Percentiles rank a stretch among this genome's conserved stretches.
These are phyloP conservation scores for Heterodera filipjevi DNA, from an alignment of 2,888 invertebrate species.

Conservation along the genomic window DNA sequence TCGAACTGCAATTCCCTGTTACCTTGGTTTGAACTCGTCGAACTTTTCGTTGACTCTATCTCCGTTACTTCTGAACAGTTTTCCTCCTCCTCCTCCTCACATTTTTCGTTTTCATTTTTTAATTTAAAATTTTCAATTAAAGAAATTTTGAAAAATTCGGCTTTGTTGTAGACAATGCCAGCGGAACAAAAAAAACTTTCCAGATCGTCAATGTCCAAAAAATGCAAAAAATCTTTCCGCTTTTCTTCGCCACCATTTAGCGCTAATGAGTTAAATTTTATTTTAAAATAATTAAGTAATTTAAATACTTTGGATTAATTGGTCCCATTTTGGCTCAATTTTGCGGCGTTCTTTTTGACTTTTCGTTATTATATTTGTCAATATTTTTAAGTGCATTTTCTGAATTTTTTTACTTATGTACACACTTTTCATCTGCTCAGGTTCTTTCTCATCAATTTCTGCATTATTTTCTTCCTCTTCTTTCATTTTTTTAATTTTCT, in stretches of 20 bases:
- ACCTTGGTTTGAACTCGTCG: too few relatives aligned
- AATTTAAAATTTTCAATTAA: not conserved
- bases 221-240: not conserved
- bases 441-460: not conserved
- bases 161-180: not conserved
- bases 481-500: not conserved
- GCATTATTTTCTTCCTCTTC: not conserved
- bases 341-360: not conserved
- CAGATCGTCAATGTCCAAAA: not conserved
- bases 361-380: not conserved
- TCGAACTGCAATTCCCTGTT: too few relatives aligned
- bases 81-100: not conserved
- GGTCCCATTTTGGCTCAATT: not conserved
- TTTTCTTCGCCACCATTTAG: not conserved
- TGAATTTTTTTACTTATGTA: not conserved
- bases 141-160: not conserved
- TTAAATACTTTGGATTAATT: not conserved
- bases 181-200: not conserved
- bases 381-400: not conserved
- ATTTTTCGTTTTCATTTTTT: not conserved
- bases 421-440: not conserved
- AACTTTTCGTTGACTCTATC: too few relatives aligned
- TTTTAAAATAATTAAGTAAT: not conserved
- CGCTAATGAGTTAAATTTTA: not conserved
- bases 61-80: too few relatives aligned